Evolutionary conservation across 2,888 invertebrate genomes (phyloP), one percentile per base, ranked within the genome.

Genomic region (Drosophila lutescens): DNA sequence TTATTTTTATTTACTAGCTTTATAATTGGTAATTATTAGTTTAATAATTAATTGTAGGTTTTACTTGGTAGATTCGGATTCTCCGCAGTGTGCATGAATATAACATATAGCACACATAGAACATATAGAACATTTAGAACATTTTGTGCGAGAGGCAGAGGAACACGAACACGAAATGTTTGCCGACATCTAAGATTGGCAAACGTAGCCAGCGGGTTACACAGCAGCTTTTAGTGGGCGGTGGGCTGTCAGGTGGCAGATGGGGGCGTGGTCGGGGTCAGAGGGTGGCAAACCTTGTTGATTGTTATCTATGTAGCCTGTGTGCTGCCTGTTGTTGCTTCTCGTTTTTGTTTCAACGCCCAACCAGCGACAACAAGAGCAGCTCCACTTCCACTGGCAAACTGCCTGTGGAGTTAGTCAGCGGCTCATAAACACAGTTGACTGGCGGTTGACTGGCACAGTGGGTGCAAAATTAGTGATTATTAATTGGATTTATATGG

Each of bases 151-250:
- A 62, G 72, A 30, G 66, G 15, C 32, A 8, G 34, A 43, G 69
- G 81, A 84, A 79, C 88, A 84, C 87, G 81, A 82, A 85, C 71
- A 76, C 74, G 75, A 77, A 84, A 88, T 84, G 83, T 83, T 83
- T 84, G 85, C 87, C 82, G 79, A 84, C 88, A 85, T 83, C 83
- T 87, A 75, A 83, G 82, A 83, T 87, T 87, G 88, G 70, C 86
- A 74, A 81, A 85, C 74, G 79, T 87, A 65, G 88, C 88, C 83
- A 69, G 56, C 83, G 83, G 86, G 78, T 67, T 70, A 77, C 82
- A 85, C 69, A 66, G 61, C 50, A 38, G 50, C 59, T 44, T 17
- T 57, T 36, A 46, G 57, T 15, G 50, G 41, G 58, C 20, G 34
- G 44, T n/a, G 26, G 20, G 8, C 4, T 17, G 36, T 20, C 32